These are phyloP conservation scores for Hyperoodon ampullatus DNA, from an alignment of 2,113 vertebrate species.

Conservation along the genomic window DNA sequence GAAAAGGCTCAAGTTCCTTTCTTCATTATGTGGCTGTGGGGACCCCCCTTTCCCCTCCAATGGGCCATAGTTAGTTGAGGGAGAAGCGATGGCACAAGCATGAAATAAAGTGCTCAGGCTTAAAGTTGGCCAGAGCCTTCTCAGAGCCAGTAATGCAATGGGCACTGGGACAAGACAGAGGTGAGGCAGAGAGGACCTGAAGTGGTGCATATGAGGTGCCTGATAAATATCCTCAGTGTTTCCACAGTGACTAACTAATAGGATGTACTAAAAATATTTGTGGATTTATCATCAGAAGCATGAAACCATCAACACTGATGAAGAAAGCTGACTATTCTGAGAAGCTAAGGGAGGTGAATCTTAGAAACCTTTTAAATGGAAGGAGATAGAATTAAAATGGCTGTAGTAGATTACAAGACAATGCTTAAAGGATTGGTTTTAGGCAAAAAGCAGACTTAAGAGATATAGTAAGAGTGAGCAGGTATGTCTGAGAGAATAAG, in stretches of 20 bases:
- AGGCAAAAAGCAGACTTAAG: constrained; percentile 4
- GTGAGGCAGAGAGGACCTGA: background rate
- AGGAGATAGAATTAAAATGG: background rate
- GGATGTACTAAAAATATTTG: background rate
- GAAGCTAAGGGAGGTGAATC: background rate
- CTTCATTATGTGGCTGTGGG: background rate
- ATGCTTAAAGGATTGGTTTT: background rate
- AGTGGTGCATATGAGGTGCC: rapidly evolving
- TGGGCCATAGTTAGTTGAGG: background rate
- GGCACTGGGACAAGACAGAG: background rate
- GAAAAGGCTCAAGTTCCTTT: background rate
- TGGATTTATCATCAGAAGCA: background rate
- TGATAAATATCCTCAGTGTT: background rate
- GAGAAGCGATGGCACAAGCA: background rate
- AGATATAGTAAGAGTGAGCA: background rate
- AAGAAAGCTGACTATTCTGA: background rate
- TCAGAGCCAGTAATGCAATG: background rate
- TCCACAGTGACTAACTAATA: background rate
- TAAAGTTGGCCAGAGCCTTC: background rate
- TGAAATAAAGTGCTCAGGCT: background rate
- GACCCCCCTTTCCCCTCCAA: rapidly evolving
- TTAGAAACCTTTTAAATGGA: background rate
- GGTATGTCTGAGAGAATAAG: background rate
- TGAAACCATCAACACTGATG: background rate
- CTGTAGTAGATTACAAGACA: background rate